A percentile compares a stretch with the other conserved stretches of the same genome.
Conservation (phyloP, 2,797 vertebrate genomes). For the Catostomus latipinnis region DNA sequence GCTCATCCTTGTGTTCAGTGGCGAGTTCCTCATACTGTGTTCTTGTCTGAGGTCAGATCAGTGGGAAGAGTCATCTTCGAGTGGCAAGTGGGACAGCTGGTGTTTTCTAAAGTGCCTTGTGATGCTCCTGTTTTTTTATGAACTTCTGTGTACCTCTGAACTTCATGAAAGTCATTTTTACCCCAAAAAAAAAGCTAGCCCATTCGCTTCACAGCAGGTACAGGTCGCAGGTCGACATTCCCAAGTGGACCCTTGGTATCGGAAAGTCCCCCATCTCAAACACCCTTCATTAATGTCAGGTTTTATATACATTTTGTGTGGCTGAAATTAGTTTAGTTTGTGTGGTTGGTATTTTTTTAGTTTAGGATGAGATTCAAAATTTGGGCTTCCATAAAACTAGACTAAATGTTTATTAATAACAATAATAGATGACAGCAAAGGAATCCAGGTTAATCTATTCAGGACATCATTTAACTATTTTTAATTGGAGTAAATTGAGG, state of each 20-base stretch:
- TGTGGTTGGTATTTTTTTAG: not conserved
- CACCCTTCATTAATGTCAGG: not conserved
- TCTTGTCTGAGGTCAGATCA: not conserved
- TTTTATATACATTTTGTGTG: not conserved
- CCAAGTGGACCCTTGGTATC: not conserved
- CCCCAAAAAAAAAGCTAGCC: slow-evolving; percentile 25
- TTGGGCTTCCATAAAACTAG: slow-evolving; percentile 2
- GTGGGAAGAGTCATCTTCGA: slow-evolving; percentile 7
- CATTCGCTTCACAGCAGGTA: slow-evolving; percentile 9
- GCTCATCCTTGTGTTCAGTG: not conserved
- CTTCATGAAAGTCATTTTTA: slow-evolving; percentile 12
- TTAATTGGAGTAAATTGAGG: slow-evolving; percentile 10
- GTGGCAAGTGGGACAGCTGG: slow-evolving; percentile 34
- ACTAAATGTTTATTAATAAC: not conserved
- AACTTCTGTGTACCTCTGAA: slow-evolving; percentile 40
- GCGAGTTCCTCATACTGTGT: not conserved
- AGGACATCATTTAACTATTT: slow-evolving; percentile 11
- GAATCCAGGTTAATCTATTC: slow-evolving; percentile 43
- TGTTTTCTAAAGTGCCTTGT: slow-evolving; percentile 67
- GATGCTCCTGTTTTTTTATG: slow-evolving; percentile 20
- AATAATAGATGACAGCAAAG: not conserved
- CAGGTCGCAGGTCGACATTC: slow-evolving; percentile 57
- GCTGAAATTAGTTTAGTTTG: not conserved
- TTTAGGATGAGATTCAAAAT: not conserved
- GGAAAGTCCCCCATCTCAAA: not conserved